Evolutionary conservation across 2,888 invertebrate genomes (phyloP).

Genomic region (Labia minor): DNA sequence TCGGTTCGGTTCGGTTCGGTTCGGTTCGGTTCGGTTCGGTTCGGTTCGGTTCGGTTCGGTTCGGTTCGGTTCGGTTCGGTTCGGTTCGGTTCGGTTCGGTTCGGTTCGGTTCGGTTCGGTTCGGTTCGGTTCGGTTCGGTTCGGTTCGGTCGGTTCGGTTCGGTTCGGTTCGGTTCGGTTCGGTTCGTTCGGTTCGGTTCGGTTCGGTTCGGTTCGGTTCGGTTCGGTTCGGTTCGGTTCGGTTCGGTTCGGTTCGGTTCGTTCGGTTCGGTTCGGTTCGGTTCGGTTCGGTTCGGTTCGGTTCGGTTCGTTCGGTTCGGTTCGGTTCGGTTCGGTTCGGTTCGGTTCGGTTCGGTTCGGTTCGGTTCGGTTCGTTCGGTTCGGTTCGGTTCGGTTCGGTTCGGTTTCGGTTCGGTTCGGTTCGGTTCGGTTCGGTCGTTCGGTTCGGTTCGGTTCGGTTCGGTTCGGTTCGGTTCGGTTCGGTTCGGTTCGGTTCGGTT

Average conservation of each 20-base stretch:
- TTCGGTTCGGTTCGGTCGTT: slow-evolving; percentile 13
- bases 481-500: slow-evolving; percentile 18
- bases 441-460: slow-evolving; percentile 16
- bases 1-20: slow-evolving; percentile 16
- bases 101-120: slow-evolving; percentile 16
- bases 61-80: slow-evolving; percentile 19
- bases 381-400: no score
- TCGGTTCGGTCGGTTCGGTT: slow-evolving; percentile 14
- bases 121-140: slow-evolving; percentile 17
- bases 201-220: background rate
- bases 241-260: background rate
- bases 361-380: no score
- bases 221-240: slow-evolving; percentile 16
- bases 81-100: slow-evolving; percentile 13
- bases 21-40: slow-evolving; percentile 18
- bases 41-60: slow-evolving; percentile 19
- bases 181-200: no score
- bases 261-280: slow-evolving; percentile 16
- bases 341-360: slow-evolving; percentile 18
- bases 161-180: background rate
- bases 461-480: no score
- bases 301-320: no score
- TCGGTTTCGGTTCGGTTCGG: no score
- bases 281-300: slow-evolving; percentile 18
- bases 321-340: slow-evolving; percentile 18